phyloP scores from a whole-genome alignment of 2,888 invertebrate genomes.

The Dryocosmus kuriphilus region DNA sequence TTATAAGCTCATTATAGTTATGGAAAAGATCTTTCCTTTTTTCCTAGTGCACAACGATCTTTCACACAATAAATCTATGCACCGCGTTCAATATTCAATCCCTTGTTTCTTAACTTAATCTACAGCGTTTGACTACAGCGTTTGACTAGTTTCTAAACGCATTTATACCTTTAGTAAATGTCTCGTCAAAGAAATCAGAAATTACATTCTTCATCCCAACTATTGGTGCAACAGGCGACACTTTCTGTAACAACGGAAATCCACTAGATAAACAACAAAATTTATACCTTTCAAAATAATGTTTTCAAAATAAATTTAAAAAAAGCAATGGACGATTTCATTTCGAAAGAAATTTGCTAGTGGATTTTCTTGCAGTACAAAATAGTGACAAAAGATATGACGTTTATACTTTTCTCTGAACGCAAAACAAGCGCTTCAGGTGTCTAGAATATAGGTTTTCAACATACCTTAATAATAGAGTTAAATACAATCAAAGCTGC shows the following conservation, averaged over 20 bases:
- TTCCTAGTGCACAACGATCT: constrained; percentile 55
- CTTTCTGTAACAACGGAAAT: not conserved
- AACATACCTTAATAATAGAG: not conserved
- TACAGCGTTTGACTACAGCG: constrained; percentile 72
- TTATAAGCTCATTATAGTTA: constrained; percentile 77
- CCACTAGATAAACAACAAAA: not conserved
- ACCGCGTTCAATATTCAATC: constrained; percentile 67
- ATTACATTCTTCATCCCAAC: constrained; percentile 7
- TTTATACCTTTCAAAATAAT: not conserved
- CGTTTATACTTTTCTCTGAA: constrained; percentile 43
- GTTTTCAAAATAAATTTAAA: not conserved
- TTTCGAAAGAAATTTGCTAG: not conserved
- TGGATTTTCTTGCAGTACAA: not conserved
- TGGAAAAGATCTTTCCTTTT: constrained; percentile 68
- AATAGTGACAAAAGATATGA: not conserved
- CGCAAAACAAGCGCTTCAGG: constrained; percentile 45
- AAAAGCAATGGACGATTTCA: not conserved
- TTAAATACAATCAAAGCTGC: constrained; percentile 8
- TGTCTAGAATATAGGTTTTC: not conserved
- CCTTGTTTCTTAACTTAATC: constrained; percentile 69
- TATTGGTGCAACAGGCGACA: not conserved
- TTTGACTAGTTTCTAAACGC: constrained; percentile 72
- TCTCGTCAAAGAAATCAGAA: constrained; percentile 2
- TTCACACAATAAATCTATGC: constrained; percentile 56
- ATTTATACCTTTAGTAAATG: constrained; percentile 55